Percentiles rank a stretch among this genome's conserved stretches.
phyloP scores from a whole-genome alignment of 2,797 vertebrate genomes.

The Miichthys miiuy region DNA sequence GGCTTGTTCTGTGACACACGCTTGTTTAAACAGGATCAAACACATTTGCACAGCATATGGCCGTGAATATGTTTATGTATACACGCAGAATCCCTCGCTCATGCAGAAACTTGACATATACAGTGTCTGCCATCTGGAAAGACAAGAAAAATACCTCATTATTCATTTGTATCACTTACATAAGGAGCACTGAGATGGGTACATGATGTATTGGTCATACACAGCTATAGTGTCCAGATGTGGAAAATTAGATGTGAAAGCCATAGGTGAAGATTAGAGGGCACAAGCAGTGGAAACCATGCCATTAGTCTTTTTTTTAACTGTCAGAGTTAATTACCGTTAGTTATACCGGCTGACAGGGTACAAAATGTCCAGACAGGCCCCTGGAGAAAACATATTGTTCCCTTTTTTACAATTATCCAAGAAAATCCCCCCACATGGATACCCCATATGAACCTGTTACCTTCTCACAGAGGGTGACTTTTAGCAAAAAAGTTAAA shows the following conservation, averaged over 20 bases:
- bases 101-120: not conserved
- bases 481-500: constrained; percentile 69
- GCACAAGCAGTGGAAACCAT: constrained; percentile 10
- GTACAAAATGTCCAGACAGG: constrained; percentile 49
- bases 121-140: not conserved
- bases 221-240: not conserved
- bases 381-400: constrained; percentile 70
- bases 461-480: constrained; percentile 70
- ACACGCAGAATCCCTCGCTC: constrained; percentile 15
- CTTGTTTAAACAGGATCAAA: constrained; percentile 49
- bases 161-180: constrained; percentile 26
- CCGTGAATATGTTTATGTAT: constrained; percentile 33
- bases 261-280: constrained; percentile 25
- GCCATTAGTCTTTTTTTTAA: constrained; percentile 17
- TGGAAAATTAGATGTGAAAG: constrained; percentile 46
- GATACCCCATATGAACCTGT: constrained; percentile 45
- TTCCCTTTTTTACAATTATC: constrained; percentile 46
- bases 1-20: constrained; percentile 12
- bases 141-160: not conserved
- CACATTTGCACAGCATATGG: constrained; percentile 39
- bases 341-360: constrained; percentile 21
- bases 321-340: constrained; percentile 28
- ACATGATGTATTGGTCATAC: constrained; percentile 30
- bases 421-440: constrained; percentile 56
- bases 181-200: not conserved